phyloP scores from a whole-genome alignment of 2,797 vertebrate genomes.

The Rhadinocentrus ornatus region DNA sequence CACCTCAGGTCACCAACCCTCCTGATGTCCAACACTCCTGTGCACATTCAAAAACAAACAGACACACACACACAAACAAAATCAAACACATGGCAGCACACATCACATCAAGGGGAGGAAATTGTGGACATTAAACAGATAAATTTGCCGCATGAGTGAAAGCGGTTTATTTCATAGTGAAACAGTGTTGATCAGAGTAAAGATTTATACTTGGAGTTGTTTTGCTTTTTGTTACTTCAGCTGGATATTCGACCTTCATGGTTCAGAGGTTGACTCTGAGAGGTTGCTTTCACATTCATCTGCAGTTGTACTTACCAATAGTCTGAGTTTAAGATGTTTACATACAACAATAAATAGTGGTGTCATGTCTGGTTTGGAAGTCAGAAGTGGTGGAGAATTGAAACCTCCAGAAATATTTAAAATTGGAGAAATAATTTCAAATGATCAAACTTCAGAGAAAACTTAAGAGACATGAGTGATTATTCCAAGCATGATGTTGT shows the following conservation, averaged over 20 bases:
- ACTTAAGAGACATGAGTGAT: not conserved
- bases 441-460: not conserved
- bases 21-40: constrained; percentile 86
- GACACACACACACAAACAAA: constrained; percentile 80
- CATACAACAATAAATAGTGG: not conserved
- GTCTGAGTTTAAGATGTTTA: constrained; percentile 6
- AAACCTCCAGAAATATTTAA: not conserved
- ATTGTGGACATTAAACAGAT: constrained; percentile 73
- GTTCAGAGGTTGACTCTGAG: not conserved
- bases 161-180: constrained; percentile 6
- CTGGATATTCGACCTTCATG: not conserved
- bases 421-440: not conserved
- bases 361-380: not conserved
- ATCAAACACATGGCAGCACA: constrained; percentile 76
- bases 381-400: not conserved
- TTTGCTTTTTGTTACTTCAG: not conserved
- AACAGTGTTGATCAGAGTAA: constrained; percentile 19
- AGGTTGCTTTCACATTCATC: not conserved
- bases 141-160: constrained; percentile 41
- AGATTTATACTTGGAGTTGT: not conserved
- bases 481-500: not conserved
- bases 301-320: constrained; percentile 29
- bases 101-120: constrained; percentile 67
- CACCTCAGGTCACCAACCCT: constrained; percentile 87
- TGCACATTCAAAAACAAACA: constrained; percentile 86